These are phyloP conservation scores for Tethya wilhelma DNA, from an alignment of 37 sponge, comb jelly and placozoan species.

Conservation along the genomic window DNA sequence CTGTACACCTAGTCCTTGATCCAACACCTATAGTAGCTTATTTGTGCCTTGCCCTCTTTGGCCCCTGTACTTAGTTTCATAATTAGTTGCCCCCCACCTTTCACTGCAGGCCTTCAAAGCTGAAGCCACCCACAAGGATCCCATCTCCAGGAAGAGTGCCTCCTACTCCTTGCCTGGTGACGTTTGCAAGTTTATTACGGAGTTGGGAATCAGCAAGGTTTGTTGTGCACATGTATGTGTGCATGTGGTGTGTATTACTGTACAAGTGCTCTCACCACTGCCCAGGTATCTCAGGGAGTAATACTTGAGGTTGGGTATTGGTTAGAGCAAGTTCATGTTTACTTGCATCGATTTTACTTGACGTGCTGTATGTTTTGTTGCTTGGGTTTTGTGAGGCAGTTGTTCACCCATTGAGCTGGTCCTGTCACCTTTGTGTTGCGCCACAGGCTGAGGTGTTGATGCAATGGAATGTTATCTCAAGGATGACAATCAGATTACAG, in stretches of 20 bases:
- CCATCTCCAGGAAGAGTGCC: conserved; percentile 39
- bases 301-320: not conserved
- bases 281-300: not conserved
- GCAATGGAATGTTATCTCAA: no score
- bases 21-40: not conserved
- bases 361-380: no score
- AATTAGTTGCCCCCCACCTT: no score
- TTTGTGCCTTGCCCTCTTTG: not conserved
- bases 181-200: conserved; percentile 89
- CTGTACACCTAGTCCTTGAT: not conserved
- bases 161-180: conserved; percentile 64
- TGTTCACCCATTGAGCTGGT: no score
- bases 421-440: no score
- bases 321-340: no score
- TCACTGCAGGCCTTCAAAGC: conserved; percentile 59
- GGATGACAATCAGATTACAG: no score
- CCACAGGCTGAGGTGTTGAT: no score
- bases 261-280: no score
- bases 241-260: not conserved
- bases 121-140: conserved; percentile 34
- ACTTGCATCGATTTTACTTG: no score
- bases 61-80: no score
- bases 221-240: conserved; percentile 19
- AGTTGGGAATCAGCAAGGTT: conserved; percentile 93
- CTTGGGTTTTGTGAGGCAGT: no score